Evolutionary conservation across 2,797 vertebrate genomes (phyloP).

Genomic region (Intellagama lesueurii): DNA sequence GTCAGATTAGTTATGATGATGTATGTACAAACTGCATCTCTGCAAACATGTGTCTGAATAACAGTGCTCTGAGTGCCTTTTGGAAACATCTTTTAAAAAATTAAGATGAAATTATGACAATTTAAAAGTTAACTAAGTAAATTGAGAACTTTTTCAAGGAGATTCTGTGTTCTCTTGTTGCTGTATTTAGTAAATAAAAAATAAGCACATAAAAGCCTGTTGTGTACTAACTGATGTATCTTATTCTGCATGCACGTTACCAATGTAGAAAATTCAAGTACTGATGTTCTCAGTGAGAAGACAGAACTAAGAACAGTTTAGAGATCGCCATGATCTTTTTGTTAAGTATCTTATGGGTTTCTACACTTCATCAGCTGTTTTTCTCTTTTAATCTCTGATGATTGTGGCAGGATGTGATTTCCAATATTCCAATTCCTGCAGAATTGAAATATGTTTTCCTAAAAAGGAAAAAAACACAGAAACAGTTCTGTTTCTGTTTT

Average conservation of each 20-base stretch:
- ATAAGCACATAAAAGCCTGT: no score
- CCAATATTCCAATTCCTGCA: not conserved
- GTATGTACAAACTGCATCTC: accelerated
- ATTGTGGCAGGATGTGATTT: not conserved
- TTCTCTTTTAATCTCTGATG: not conserved
- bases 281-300: not conserved
- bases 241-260: not conserved
- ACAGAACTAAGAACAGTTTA: not conserved
- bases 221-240: no score
- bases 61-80: not conserved
- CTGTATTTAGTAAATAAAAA: no score
- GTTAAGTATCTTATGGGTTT: not conserved
- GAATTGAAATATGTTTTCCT: not conserved
- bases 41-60: not conserved
- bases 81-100: not conserved
- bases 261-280: not conserved
- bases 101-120: not conserved
- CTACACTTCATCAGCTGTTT: not conserved
- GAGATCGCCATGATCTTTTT: not conserved
- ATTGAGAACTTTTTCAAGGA: no score
- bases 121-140: not conserved
- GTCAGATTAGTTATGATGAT: constrained; percentile 16
- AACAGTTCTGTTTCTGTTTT: not conserved
- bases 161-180: not conserved
- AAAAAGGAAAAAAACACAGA: not conserved